A percentile compares a stretch with the other conserved stretches of the same genome.
phyloP scores from a whole-genome alignment of 2,113 vertebrate genomes.

The Rhynchomys soricoides region DNA sequence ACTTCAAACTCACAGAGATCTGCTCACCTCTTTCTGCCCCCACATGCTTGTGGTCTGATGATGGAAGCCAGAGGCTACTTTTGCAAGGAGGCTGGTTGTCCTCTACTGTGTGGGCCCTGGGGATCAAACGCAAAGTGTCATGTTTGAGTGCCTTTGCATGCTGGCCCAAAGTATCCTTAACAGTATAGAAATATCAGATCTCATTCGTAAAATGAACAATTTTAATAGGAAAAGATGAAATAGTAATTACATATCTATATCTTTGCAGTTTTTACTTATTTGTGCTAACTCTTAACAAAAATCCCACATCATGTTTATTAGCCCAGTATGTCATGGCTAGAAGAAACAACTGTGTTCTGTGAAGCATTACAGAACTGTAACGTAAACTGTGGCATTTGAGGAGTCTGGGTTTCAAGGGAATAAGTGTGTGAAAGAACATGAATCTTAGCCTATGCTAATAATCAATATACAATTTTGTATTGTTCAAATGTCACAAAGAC shows the following conservation, averaged over 20 bases:
- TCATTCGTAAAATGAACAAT: not conserved
- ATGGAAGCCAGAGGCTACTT: not conserved
- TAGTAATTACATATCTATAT: not conserved
- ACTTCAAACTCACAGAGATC: not conserved
- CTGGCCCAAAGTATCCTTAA: not conserved
- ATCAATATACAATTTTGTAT: too few species aligned
- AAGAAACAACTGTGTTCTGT: not conserved
- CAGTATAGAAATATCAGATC: not conserved
- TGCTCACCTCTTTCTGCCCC: not conserved
- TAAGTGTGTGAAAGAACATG: not conserved
- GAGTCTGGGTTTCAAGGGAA: not conserved
- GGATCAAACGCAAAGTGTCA: not conserved
- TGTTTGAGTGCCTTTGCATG: not conserved
- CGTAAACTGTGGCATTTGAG: slow-evolving; percentile 6
- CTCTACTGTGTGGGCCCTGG: too few species aligned
- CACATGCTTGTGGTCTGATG: not conserved
- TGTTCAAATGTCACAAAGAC: not conserved
- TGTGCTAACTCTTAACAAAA: not conserved
- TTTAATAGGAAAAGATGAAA: not conserved
- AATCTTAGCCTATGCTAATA: not conserved
- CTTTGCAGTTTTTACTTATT: not conserved
- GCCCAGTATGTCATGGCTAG: not conserved
- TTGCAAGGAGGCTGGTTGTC: not conserved
- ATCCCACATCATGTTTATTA: slow-evolving; percentile 2
- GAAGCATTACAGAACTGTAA: not conserved